These are phyloP conservation scores for Dusona sp. DNA, from an alignment of 2,888 invertebrate genomes.

Conservation along the genomic window DNA sequence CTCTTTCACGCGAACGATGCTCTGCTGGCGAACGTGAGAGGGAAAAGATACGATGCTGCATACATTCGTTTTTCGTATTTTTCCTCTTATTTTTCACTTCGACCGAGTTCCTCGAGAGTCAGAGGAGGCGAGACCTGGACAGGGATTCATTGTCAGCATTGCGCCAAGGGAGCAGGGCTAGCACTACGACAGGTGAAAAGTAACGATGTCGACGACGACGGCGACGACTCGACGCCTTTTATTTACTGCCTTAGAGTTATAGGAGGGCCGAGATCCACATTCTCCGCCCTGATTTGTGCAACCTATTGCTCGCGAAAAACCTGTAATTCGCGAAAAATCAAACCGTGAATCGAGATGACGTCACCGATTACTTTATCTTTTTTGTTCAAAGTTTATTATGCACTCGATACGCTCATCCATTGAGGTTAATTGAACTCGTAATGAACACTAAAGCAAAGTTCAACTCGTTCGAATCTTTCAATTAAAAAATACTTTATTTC, in stretches of 20 bases:
- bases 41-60: constrained; percentile 46
- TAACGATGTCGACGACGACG: constrained; percentile 50
- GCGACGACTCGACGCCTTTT: constrained; percentile 70
- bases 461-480: not conserved
- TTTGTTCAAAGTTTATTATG: constrained; percentile 58
- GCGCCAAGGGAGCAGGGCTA: constrained; percentile 50
- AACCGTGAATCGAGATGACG: constrained; percentile 68
- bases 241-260: constrained; percentile 68
- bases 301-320: not conserved
- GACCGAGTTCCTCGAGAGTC: constrained; percentile 20
- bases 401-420: constrained; percentile 17
- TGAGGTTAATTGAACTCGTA: not conserved
- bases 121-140: constrained; percentile 46
- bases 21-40: constrained; percentile 37
- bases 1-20: constrained; percentile 55
- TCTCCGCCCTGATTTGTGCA: constrained; percentile 40
- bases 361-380: not conserved
- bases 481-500: not conserved
- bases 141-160: constrained; percentile 70
- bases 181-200: constrained; percentile 53
- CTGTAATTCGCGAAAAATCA: not conserved
- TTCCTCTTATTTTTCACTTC: constrained; percentile 56
- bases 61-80: constrained; percentile 43
- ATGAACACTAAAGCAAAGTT: not conserved
- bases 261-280: constrained; percentile 49